Conservation (phyloP, 92 coral and sea anemone species). For the Porites lobata region DNA sequence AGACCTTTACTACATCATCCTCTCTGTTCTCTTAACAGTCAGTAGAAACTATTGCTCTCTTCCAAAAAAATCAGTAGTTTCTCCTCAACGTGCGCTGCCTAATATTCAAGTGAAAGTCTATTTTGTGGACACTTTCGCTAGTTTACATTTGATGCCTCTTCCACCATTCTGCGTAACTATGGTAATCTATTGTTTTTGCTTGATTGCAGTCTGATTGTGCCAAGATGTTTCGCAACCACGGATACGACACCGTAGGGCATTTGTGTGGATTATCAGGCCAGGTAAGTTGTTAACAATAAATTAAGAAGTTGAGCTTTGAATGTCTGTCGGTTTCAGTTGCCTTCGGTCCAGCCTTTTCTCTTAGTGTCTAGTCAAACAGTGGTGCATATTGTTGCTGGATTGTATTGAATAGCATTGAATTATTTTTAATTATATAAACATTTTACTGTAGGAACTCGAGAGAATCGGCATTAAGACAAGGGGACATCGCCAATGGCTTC, state of each 20-base stretch:
- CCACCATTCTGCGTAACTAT: no score
- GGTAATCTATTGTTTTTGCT: not conserved
- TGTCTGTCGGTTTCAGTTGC: not conserved
- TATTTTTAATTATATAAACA: not conserved
- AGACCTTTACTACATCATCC: no score
- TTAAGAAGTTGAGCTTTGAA: not conserved
- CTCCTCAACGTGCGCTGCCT: no score
- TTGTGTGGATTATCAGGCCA: conserved; percentile 83
- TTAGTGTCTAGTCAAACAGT: not conserved
- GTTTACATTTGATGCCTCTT: no score
- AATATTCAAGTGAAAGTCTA: no score
- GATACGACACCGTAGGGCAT: conserved; percentile 86
- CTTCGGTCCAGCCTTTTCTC: not conserved
- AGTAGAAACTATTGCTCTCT: no score
- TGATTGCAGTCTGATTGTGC: conserved; percentile 50
- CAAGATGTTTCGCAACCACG: conserved; percentile 79
- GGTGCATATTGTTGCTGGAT: no score
- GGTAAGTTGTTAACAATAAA: conserved; percentile 48
- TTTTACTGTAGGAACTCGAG: conserved; percentile 73
- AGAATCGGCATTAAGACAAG: conserved; percentile 81
- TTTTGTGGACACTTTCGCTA: no score
- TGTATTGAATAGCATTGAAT: not conserved
- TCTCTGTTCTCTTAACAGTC: no score
- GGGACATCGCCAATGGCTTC: conserved; percentile 82
- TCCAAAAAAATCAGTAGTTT: no score